Evolutionary conservation across 2,888 invertebrate species (phyloP), one percentile per base, ranked within the genome.

Genomic region (Pristionchus maxplancki): DNA sequence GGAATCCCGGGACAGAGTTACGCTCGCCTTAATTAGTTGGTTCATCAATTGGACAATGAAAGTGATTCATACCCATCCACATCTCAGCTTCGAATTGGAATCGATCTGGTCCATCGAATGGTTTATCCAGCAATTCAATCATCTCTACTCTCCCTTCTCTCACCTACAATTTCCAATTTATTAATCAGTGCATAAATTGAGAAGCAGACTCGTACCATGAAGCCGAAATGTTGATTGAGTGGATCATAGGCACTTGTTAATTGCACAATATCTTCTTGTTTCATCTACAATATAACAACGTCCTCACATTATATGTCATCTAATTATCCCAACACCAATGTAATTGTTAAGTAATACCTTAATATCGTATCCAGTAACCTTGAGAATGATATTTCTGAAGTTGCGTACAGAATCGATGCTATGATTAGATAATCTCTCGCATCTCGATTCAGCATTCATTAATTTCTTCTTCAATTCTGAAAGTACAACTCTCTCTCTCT

Each of bases 331-430:
- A n/a, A n/a, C n/a, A n/a, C n/a, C n/a, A n/a, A n/a, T n/a, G n/a
- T n/a, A n/a, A n/a, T n/a, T n/a, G n/a, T n/a, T n/a, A n/a, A 74
- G 24, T 6, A n/a, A 50, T 83, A 83, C 82, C 82, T 83, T 83
- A n/a, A 83, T 53, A 24, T 83, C 82, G 53, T n/a, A 83, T 34
- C 82, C 82, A 83, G 53, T 83, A 37, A 53, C 44, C 53, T 83
- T 83, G 34, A 53, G 50, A 28, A 83, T 15, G 28, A 53, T 83
- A 53, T 53, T 28, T 83, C 82, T 83, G 53, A 53, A 83, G 17
- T 50, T 50, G 31, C 44, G 50, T 11, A 44, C 31, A 3, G 44
- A 53, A 20, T 83, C 53, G 15, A 24, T 83, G 34, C 50, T 83
- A 9, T 53, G 37, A 34, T 34, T 83, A 11, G 53, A 34, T 20